These are phyloP conservation scores for Synergus laeviventris DNA, from an alignment of 2,888 invertebrate species.

Conservation along the genomic window DNA sequence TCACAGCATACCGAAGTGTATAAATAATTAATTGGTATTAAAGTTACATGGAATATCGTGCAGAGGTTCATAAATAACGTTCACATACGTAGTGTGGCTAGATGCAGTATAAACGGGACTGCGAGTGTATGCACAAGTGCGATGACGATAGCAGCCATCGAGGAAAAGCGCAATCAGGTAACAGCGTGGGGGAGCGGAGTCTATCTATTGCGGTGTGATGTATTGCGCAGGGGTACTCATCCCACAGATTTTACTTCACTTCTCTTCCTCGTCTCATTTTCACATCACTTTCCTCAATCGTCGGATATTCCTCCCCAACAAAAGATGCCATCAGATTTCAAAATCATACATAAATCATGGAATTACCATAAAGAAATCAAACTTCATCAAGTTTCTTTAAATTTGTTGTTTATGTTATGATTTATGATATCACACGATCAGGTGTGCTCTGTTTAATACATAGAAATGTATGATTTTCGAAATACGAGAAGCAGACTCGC, in stretches of 20 bases:
- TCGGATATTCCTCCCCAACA: not conserved
- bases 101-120: not conserved
- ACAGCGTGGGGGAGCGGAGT: constrained; percentile 57
- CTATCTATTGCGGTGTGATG: constrained; percentile 66
- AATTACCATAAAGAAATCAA: not conserved
- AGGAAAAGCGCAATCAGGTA: constrained; percentile 69
- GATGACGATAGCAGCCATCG: constrained; percentile 56
- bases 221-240: constrained; percentile 62
- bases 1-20: not conserved
- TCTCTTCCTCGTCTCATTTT: constrained; percentile 16
- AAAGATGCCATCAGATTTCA: not conserved
- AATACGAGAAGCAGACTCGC: no score
- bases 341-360: not conserved
- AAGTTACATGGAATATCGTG: not conserved
- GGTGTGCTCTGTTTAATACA: no score
- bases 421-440: no score
- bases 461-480: no score
- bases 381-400: no score
- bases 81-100: not conserved
- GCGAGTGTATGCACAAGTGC: constrained; percentile 36
- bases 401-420: no score
- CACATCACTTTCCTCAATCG: constrained; percentile 31
- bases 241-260: constrained; percentile 23
- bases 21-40: constrained; percentile 8
- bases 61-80: not conserved